phyloP scores from a whole-genome alignment of 2,113 vertebrate genomes.

The Caranx melampygus region DNA sequence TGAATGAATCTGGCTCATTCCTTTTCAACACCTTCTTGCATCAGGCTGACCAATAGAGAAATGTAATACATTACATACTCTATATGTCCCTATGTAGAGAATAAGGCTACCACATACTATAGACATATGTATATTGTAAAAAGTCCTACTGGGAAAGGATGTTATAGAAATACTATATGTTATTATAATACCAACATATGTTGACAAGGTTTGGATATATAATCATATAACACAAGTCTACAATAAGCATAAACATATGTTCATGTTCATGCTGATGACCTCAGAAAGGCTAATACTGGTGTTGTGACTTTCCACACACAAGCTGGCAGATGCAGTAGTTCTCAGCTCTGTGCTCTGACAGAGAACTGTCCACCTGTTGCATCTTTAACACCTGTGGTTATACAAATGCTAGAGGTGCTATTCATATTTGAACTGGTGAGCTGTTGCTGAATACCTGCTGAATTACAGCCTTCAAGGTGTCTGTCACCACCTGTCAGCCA shows the following conservation, averaged over 20 bases:
- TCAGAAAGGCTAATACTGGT: not conserved
- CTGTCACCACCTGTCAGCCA: not conserved
- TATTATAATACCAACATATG: too few relatives aligned
- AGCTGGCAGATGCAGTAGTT: not conserved
- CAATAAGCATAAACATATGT: not conserved
- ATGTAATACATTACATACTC: too few relatives aligned
- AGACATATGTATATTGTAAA: too few relatives aligned
- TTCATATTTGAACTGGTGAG: conserved; percentile 5
- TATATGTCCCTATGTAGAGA: too few relatives aligned
- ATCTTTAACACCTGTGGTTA: not conserved
- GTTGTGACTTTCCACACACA: conserved; percentile 9
- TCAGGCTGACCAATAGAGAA: not conserved
- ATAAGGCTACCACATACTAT: too few relatives aligned
- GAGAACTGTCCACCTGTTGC: not conserved
- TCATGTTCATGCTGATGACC: not conserved
- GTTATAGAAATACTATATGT: too few relatives aligned
- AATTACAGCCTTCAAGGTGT: not conserved
- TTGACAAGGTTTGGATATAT: too few relatives aligned
- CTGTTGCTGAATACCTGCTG: not conserved
- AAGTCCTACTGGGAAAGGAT: too few relatives aligned
- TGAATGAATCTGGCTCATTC: not conserved
- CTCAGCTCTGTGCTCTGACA: not conserved
- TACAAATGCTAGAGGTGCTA: not conserved
- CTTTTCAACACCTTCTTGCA: not conserved
- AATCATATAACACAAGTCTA: too few relatives aligned